Evolutionary conservation across 2,797 vertebrate genomes (phyloP), one percentile per base, ranked within the genome.

Genomic region (Peromyscus nudipes): DNA sequence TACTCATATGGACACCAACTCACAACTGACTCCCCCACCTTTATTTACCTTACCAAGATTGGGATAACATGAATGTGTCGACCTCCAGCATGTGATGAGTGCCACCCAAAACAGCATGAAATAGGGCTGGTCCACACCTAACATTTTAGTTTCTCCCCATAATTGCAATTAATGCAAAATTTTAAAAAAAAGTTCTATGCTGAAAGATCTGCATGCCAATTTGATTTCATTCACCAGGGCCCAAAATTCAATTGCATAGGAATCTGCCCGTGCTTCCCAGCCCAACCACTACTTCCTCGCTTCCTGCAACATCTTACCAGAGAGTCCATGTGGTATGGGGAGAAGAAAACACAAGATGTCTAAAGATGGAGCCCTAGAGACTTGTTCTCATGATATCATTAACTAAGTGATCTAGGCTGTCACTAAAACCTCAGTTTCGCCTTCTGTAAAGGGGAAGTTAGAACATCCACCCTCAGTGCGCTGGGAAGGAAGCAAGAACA

Each of bases 401-500:
- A n/a, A 75, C 76, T 37, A 43, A 85, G 13, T 21, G 6, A 86
- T 64, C 19, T n/a, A 17, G 40, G 31, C 46, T 37, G 21, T 84
- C 12, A 10, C 37, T 96, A 21, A 75, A 84, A 57, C n/a, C 37
- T 80, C 82, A 8, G 65, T 89, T 89, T 92, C 16, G 46, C 34
- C 29, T n/a, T 92, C 87, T 89, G 8, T 86, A 79, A 92, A 94
- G 21, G 12, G 84, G 80, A 25, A 6, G n/a, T 14, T 40, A 57
- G 49, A 96, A 43, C 1, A 65, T 2, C 21, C 21, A 73, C 60
- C 91, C 31, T 37, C 4, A 52, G 64, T 16, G 16, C 7, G 23
- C 34, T 80, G 13, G 4, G 43, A 79, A 88, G 43, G 77, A 97
- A 89, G 73, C 62, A 89, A 82, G 57, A 29, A 84, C 43, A 55